Percentiles rank a stretch among this genome's conserved stretches.
Conservation (phyloP, 53 echinoderm and acorn worm genomes). For the Holothuria leucospilota region DNA sequence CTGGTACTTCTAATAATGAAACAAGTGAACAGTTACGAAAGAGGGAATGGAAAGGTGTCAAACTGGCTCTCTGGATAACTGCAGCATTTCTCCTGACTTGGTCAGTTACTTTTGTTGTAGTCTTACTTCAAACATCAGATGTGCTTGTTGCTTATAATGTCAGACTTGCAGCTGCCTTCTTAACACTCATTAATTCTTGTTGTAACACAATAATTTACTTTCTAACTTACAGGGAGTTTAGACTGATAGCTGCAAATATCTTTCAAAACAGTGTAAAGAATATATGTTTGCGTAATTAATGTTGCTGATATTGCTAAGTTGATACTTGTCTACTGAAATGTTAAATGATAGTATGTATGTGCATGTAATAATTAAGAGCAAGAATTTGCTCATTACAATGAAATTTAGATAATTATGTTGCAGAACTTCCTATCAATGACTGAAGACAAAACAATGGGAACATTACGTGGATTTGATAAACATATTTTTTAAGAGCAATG, state of each 20-base stretch:
- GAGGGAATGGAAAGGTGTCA: constrained; percentile 11
- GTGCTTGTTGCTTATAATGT: neutral
- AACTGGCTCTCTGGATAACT: constrained; percentile 1
- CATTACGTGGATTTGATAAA: no score
- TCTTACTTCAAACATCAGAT: neutral
- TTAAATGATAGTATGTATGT: no score
- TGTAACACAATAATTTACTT: neutral
- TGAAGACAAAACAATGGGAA: no score
- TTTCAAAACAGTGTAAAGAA: neutral
- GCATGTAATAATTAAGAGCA: no score
- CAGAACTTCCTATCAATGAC: no score
- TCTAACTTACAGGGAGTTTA: neutral
- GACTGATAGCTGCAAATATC: neutral
- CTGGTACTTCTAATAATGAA: neutral
- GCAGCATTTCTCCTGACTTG: neutral
- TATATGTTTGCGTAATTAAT: neutral
- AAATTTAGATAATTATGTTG: no score
- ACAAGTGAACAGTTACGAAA: neutral
- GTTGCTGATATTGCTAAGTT: neutral
- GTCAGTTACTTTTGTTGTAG: neutral
- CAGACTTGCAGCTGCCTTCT: neutral
- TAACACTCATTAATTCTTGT: neutral
- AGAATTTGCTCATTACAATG: no score
- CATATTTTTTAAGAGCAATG: no score
- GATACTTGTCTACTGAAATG: neutral